These are phyloP conservation scores for Hucho hucho DNA, from an alignment of 2,113 vertebrate species.

Conservation along the genomic window DNA sequence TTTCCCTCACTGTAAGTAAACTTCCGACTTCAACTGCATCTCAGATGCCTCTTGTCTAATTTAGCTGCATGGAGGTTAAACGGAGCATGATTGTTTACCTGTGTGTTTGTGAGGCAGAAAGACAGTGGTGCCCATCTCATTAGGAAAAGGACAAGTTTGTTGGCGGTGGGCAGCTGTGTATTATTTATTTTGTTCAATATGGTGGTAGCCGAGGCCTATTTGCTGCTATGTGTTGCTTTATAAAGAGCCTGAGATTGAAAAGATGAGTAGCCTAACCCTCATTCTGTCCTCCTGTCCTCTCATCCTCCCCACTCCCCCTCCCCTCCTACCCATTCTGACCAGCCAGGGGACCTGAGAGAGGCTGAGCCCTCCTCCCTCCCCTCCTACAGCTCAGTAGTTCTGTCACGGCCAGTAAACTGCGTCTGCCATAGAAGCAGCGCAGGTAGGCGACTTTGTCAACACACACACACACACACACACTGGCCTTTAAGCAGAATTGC, in stretches of 20 bases:
- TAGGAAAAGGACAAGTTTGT: constrained; percentile 9
- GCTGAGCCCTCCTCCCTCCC: too few relatives aligned
- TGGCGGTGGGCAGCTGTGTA: background rate
- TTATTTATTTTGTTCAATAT: background rate
- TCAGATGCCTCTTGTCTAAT: constrained; percentile 34
- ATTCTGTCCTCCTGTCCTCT: background rate
- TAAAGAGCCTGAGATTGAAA: background rate
- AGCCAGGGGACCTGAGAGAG: too few relatives aligned
- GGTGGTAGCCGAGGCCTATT: background rate
- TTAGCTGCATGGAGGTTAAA: constrained; percentile 55
- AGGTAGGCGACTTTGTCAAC: constrained; percentile 64
- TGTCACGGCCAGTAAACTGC: constrained; percentile 48
- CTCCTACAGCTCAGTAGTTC: constrained; percentile 33
- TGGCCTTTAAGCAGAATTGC: constrained; percentile 41
- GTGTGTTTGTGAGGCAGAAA: constrained; percentile 24
- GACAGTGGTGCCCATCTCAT: constrained; percentile 4
- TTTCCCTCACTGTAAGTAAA: too few relatives aligned
- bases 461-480: constrained; percentile 6
- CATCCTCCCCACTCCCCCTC: background rate
- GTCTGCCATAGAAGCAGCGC: constrained; percentile 39
- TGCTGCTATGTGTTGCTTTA: background rate
- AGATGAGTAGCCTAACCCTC: background rate
- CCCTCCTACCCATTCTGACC: background rate
- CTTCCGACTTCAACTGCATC: too few relatives aligned
- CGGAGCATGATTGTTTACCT: constrained; percentile 53